phyloP scores from a whole-genome alignment of 1,140 invertebrate genomes.

The Zaprionus nigranus region DNA sequence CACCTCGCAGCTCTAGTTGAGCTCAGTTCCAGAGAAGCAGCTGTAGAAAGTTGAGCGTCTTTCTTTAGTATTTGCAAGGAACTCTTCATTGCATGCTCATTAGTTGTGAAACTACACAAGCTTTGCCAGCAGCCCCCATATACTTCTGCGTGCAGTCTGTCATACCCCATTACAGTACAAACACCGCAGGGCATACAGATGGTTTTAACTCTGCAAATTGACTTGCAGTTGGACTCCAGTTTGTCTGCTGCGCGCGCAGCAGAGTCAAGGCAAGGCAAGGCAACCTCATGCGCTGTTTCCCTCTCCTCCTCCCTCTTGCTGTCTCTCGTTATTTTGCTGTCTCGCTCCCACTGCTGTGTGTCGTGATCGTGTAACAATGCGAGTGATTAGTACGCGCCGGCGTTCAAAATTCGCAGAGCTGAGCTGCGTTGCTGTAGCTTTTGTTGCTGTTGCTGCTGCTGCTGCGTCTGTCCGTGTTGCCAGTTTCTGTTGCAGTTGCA shows the following conservation, averaged over 20 bases:
- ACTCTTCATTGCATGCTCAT: background rate
- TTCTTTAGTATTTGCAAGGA: too few species aligned
- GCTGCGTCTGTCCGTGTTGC: conserved; percentile 17
- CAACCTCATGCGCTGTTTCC: background rate
- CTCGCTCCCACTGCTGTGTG: conserved; percentile 7
- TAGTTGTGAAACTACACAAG: background rate
- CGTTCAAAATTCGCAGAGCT: conserved; percentile 72
- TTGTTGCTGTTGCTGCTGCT: conserved; percentile 33
- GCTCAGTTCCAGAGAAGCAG: background rate
- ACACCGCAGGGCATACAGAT: background rate
- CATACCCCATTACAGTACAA: conserved; percentile 13
- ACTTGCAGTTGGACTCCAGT: conserved; percentile 40
- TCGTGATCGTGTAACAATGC: conserved; percentile 80
- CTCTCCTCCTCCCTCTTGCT: background rate
- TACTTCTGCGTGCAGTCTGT: background rate
- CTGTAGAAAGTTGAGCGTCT: too few species aligned
- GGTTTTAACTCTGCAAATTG: conserved; percentile 24
- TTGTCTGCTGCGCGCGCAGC: conserved; percentile 33
- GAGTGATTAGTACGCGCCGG: conserved; percentile 82
- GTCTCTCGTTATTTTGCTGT: background rate
- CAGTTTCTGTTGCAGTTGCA: conserved; percentile 42
- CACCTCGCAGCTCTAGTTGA: background rate
- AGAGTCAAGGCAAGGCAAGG: conserved; percentile 33
- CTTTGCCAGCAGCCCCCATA: background rate
- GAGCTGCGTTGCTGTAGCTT: conserved; percentile 26